Percentiles rank a stretch among this genome's conserved stretches.
Evolutionary conservation across 2,888 invertebrate genomes (phyloP).

Genomic region (Ellobium chinense): DNA sequence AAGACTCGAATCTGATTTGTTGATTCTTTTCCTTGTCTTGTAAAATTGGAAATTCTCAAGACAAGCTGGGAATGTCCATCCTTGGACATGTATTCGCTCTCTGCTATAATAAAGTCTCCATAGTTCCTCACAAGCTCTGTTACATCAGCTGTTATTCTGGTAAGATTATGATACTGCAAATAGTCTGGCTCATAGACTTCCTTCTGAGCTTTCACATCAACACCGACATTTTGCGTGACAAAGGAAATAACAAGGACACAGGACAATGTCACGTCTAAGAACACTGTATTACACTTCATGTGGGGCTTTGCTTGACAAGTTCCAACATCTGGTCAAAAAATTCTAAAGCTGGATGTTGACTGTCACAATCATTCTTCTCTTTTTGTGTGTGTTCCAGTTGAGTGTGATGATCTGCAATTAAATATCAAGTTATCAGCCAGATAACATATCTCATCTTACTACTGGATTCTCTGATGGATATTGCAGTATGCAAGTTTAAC

Average conservation of each 20-base stretch:
- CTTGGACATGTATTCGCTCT: slow-evolving; percentile 60
- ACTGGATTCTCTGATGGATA: no score
- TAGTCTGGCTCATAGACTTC: slow-evolving; percentile 74
- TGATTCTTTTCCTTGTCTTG: neutral
- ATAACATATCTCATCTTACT: no score
- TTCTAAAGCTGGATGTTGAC: no score
- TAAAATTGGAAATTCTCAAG: slow-evolving; percentile 71
- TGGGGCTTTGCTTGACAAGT: neutral
- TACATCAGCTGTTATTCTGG: slow-evolving; percentile 55
- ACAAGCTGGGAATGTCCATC: slow-evolving; percentile 63
- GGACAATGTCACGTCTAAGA: neutral
- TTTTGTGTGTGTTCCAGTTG: no score
- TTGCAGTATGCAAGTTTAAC: no score
- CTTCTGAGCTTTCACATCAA: slow-evolving; percentile 71
- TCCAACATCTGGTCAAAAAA: no score
- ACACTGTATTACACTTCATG: slow-evolving; percentile 4
- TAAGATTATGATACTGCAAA: slow-evolving; percentile 68
- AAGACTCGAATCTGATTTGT: slow-evolving; percentile 63
- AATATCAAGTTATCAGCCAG: no score
- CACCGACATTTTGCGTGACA: slow-evolving; percentile 20
- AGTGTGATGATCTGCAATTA: no score
- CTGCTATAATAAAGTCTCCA: slow-evolving; percentile 60
- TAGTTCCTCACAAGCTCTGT: slow-evolving; percentile 56
- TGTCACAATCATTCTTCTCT: no score
- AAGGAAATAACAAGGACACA: neutral